These are phyloP conservation scores for Piliocolobus tephrosceles DNA, from an alignment of 2,113 vertebrate species.

Conservation along the genomic window DNA sequence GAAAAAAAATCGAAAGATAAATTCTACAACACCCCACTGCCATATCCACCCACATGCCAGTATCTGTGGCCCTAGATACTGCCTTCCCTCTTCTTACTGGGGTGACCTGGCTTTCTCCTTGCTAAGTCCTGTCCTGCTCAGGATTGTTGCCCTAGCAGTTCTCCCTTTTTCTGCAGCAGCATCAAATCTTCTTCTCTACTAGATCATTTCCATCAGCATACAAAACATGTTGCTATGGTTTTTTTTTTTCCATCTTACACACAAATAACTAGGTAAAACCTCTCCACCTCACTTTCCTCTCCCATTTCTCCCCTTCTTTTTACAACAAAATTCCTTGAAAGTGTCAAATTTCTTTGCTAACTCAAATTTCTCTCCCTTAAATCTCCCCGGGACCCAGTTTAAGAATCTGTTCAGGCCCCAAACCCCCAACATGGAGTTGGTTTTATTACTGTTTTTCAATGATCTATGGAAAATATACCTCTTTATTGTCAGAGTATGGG, in stretches of 20 bases:
- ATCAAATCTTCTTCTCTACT: not conserved
- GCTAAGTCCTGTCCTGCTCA: not conserved
- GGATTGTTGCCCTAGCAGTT: not conserved
- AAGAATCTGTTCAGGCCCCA: not conserved
- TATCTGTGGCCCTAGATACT: fast-evolving
- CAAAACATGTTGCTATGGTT: not conserved
- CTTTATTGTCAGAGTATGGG: not conserved
- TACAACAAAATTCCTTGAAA: not conserved
- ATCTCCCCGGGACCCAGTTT: not conserved
- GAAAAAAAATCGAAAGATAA: not conserved
- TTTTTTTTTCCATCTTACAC: not conserved
- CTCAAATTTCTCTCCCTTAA: not conserved
- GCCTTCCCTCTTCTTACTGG: not conserved
- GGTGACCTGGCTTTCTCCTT: not conserved
- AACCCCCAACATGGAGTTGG: not conserved
- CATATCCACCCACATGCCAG: too few species aligned
- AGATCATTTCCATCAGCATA: not conserved
- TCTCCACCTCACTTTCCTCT: not conserved
- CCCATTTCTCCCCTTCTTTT: not conserved
- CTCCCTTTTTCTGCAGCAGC: not conserved
- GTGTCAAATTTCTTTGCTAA: not conserved
- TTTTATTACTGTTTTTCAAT: not conserved
- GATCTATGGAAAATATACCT: not conserved
- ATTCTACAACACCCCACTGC: not conserved
- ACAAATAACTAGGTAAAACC: not conserved